Conservation (phyloP, 2,113 vertebrate genomes). For the Dicrurus megarhynchus region DNA sequence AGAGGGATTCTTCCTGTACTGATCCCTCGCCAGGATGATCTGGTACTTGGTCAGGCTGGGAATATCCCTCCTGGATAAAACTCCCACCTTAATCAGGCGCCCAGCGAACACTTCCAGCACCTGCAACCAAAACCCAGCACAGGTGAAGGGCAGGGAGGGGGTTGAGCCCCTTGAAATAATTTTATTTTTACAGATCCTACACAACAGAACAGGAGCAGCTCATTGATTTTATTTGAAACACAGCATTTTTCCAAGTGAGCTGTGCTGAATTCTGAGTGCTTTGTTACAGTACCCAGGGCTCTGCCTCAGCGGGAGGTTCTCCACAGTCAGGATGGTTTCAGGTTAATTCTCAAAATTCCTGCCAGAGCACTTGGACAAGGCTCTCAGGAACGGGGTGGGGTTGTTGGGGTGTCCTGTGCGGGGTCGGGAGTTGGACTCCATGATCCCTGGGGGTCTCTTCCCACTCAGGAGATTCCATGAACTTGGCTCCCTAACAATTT, state of each 20-base stretch:
- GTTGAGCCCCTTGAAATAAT: fast-evolving
- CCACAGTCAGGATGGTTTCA: not conserved
- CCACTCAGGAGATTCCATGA: not conserved
- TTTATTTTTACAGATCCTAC: not conserved
- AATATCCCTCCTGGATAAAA: slow-evolving; percentile 81
- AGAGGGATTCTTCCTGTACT: slow-evolving; percentile 90
- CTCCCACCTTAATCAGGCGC: slow-evolving; percentile 80
- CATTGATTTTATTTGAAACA: not conserved
- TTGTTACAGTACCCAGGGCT: not conserved
- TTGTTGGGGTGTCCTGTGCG: not conserved
- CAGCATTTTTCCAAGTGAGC: fast-evolving
- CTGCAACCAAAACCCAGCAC: slow-evolving; percentile 66
- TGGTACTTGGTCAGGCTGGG: slow-evolving; percentile 89
- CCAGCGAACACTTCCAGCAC: slow-evolving; percentile 85
- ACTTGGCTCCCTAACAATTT: not conserved
- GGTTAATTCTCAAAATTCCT: not conserved
- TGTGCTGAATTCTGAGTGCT: not conserved
- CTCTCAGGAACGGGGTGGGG: not conserved
- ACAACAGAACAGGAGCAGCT: not conserved
- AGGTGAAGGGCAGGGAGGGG: too few relatives aligned
- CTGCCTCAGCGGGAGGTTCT: not conserved
- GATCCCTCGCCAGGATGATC: slow-evolving; percentile 91
- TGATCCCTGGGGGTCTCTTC: not conserved
- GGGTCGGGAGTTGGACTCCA: not conserved
- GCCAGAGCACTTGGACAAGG: not conserved